These are phyloP conservation scores for Pachyrhynchus sulphureomaculatus DNA, from an alignment of 1,140 invertebrate species.

Conservation along the genomic window DNA sequence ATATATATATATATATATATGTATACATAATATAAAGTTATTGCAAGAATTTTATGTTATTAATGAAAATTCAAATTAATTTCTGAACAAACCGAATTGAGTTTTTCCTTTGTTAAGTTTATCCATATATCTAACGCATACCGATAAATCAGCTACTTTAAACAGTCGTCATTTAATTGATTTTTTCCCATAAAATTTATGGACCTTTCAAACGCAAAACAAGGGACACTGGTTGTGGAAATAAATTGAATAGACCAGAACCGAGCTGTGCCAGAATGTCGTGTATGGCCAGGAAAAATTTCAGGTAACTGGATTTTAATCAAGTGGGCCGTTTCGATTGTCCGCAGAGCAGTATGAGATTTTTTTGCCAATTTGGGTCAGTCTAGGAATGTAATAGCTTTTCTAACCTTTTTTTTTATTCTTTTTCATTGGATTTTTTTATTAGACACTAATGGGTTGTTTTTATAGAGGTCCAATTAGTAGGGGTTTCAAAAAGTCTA, in stretches of 20 bases:
- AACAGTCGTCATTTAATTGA: conserved; percentile 23
- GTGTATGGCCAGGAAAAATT: conserved; percentile 10
- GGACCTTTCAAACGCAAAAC: conserved; percentile 17
- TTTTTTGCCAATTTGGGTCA: not conserved
- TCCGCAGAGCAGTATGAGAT: not conserved
- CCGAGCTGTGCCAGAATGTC: not conserved
- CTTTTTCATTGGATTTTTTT: no score
- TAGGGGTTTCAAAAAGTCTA: no score
- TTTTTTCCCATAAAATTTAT: conserved; percentile 19
- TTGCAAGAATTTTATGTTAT: no score
- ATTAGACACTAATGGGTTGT: no score
- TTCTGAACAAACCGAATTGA: not conserved
- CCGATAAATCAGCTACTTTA: conserved; percentile 12
- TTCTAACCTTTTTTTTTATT: no score
- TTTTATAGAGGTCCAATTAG: no score
- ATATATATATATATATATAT: no score
- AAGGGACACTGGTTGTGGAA: conserved; percentile 15
- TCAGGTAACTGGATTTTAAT: conserved; percentile 13
- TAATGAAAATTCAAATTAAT: no score
- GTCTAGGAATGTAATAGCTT: no score
- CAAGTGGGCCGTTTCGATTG: conserved; percentile 7
- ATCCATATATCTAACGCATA: conserved; percentile 1
- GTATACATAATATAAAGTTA: no score
- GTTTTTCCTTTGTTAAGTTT: not conserved
- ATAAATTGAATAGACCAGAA: conserved; percentile 15